phyloP scores from a whole-genome alignment of 2,797 vertebrate genomes.

The Eutrigla gurnardus region DNA sequence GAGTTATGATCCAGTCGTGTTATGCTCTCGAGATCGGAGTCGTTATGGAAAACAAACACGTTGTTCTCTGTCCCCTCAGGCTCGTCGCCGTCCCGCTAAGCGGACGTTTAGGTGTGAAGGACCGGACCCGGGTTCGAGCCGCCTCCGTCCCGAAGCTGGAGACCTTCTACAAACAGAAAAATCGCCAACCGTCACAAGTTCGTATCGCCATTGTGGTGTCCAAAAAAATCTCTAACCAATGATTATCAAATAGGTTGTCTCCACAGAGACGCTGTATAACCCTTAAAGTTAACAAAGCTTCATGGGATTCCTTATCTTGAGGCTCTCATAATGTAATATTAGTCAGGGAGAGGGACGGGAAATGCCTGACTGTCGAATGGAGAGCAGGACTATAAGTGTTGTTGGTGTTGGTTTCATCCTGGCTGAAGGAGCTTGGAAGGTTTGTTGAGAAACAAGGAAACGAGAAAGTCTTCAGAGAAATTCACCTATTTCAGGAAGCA shows the following conservation, averaged over 20 bases:
- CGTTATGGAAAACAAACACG: neutral
- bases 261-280: too few relatives aligned
- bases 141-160: conserved; percentile 82
- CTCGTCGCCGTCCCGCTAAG: conserved; percentile 87
- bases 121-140: conserved; percentile 76
- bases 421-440: neutral
- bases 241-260: neutral
- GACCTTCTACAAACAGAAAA: conserved; percentile 80
- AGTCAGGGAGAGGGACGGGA: neutral
- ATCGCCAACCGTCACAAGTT: conserved; percentile 83
- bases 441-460: conserved; percentile 3
- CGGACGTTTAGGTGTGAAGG: conserved; percentile 84
- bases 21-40: neutral
- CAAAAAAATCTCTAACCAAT: neutral
- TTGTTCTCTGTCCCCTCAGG: conserved; percentile 73
- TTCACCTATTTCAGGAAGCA: neutral
- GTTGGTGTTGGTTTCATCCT: neutral
- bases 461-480: neutral
- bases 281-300: neutral
- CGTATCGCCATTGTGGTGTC: conserved; percentile 35
- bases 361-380: neutral
- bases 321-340: neutral
- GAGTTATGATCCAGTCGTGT: neutral
- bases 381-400: neutral
- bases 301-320: neutral